Conservation (phyloP, 1,140 invertebrate genomes). For the Diprion similis region DNA sequence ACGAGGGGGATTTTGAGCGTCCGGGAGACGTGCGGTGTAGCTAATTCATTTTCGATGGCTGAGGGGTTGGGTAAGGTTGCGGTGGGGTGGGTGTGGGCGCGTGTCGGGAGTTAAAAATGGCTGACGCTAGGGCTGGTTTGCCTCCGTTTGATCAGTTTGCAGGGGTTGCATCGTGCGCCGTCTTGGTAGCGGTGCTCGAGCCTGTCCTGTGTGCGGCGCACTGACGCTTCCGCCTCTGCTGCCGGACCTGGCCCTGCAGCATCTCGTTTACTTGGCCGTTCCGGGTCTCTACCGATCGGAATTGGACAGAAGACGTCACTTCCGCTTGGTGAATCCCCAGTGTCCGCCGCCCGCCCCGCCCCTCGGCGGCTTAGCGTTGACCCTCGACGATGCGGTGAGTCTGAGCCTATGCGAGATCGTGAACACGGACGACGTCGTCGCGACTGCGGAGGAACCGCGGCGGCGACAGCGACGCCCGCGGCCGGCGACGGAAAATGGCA, state of each 20-base stretch:
- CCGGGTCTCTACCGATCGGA: conserved; percentile 67
- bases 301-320: conserved; percentile 48
- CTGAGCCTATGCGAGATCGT: conserved; percentile 46
- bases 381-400: conserved; percentile 52
- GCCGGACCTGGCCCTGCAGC: conserved; percentile 72
- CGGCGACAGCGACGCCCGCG: not conserved
- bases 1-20: too few relatives aligned
- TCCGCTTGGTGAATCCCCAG: conserved; percentile 48
- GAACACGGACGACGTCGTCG: conserved; percentile 22
- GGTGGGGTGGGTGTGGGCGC: conserved; percentile 69
- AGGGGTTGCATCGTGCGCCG: conserved; percentile 90
- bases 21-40: too few relatives aligned
- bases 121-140: conserved; percentile 68
- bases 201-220: conserved; percentile 50
- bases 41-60: too few relatives aligned
- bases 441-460: not conserved
- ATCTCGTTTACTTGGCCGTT: conserved; percentile 80
- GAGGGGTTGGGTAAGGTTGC: too few relatives aligned
- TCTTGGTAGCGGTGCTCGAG: conserved; percentile 76
- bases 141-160: conserved; percentile 72
- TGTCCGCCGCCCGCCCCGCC: conserved; percentile 40
- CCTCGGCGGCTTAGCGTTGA: conserved; percentile 46
- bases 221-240: conserved; percentile 64
- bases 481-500: too few relatives aligned
- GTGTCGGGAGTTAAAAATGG: conserved; percentile 68